Evolutionary conservation across 2,797 vertebrate species (phyloP), one percentile per base, ranked within the genome.

Genomic region (Anas bahamensis): DNA sequence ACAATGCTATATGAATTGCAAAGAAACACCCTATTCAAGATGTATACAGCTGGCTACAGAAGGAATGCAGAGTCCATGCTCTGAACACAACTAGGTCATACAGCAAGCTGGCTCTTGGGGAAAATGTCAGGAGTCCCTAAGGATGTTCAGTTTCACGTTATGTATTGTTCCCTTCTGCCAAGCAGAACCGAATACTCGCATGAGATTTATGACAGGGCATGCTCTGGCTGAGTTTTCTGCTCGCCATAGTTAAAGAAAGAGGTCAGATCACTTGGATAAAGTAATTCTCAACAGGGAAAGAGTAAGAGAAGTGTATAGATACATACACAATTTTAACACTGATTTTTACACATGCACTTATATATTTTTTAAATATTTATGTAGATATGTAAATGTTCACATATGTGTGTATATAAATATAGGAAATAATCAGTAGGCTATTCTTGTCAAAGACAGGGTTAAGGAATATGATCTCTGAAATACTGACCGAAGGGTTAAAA

Each of bases 21-120:
- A 83, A 82, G 42, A 78, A 73, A 75, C 39, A 61, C 78, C 17
- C 1, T 31, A 68, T 75, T 70, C 50, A 70, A 84, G 61, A 65
- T 24, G 6, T 60, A 57, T 28, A 50, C 61, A 65, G 69, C 61
- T 85, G 42, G 15, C 31, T 75, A 28, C 46, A 63, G 50, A 86
- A 89, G 65, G 63, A 89, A 75, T 41, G 73, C 83, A 83, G 83
- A 96, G n/a, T 31, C 18, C 83, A 33, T 73, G 42, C 70, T 78
- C 55, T 0, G 0, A 75, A 57, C 56, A 21, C 42, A 55, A 11
- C 28, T 29, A 69, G 82, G 66, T 92, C 70, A 66, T 53, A 53
- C 0, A 63, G 48, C 35, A 86, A 60, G 23, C 21, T 66, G 15
- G 31, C 63, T 89, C 71, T 35, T 26, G 59, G 39, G 73, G 70